These are phyloP conservation scores for Lethrus apterus DNA, from an alignment of 1,140 invertebrate species.

Conservation along the genomic window DNA sequence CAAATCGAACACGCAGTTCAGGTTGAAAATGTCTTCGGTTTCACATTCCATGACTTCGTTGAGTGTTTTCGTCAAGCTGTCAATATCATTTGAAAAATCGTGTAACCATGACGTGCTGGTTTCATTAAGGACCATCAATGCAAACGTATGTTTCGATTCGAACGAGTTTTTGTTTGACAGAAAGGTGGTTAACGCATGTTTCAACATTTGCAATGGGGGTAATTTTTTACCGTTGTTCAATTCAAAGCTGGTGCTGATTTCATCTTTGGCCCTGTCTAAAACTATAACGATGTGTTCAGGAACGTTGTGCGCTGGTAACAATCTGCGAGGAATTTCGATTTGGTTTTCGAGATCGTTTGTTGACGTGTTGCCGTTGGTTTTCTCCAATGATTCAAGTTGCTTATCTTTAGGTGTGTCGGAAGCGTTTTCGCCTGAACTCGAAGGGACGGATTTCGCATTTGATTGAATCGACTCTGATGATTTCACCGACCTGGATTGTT, in stretches of 20 bases:
- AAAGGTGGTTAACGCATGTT: constrained; percentile 57
- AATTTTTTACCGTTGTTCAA: constrained; percentile 51
- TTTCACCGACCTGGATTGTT: too few species aligned
- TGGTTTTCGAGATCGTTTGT: too few species aligned
- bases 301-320: constrained; percentile 49
- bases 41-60: constrained; percentile 48
- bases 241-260: constrained; percentile 50
- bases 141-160: constrained; percentile 59
- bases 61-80: constrained; percentile 50
- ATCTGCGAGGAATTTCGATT: neutral
- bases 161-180: constrained; percentile 56
- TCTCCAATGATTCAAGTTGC: too few species aligned
- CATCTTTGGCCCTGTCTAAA: constrained; percentile 57
- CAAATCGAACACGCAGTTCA: constrained; percentile 51
- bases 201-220: constrained; percentile 54
- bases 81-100: constrained; percentile 56
- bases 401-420: too few species aligned
- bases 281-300: constrained; percentile 58
- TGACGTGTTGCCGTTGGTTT: too few species aligned
- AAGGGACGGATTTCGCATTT: too few species aligned
- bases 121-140: constrained; percentile 53
- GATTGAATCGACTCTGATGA: too few species aligned
- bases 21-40: constrained; percentile 49
- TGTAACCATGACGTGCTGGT: constrained; percentile 49
- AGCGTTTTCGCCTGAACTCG: too few species aligned